Base-by-base conservation (phyloP, 2,797 vertebrate genomes). In the Spinus pinus region DNA sequence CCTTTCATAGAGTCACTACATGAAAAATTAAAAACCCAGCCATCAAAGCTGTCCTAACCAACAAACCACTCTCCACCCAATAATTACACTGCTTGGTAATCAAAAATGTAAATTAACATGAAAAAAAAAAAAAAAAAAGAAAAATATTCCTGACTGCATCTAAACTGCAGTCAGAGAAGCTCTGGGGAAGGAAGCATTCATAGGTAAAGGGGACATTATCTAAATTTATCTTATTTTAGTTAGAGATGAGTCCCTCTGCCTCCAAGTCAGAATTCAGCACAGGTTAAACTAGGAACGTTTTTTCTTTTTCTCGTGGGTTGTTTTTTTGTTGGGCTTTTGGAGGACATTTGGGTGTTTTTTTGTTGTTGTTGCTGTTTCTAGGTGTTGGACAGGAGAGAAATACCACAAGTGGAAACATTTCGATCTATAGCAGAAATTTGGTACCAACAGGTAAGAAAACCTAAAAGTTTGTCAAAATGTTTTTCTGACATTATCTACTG, bases 281-380 rank as follows among this genome's bases (percentile, higher is more conserved):
- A 50, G 46, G 6, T 66, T 69, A 51, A 88, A 79, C 6, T 7
- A 75, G 7, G 3, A 62, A 61, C 0, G 0, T 2, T 25, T 41
- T 28, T 37, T 56, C 8, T 72, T 65, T 70, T 87, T 53, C 25
- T 39, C 44, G 54, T 37, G 11, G 22, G 22, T 41, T 71, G 20
- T 2, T 51, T 71, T 58, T 57, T 8, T 35, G 11, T 6, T 50
- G 19, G 0, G 2, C 15, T 81, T 77, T 71, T 78, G 5, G 15
- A 30, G 6, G 35, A 42, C 27, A 18, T 25, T 33, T n/a, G 16
- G 5, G 8, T 15, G 33, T 1, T 27, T 60, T 57, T 46, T 61
- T 57, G 20, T 41, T 62, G 37, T 30, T 25, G 31, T n/a, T 19
- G 28, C 18, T 60, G 41, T 77, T 54, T 22, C 20, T 25, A 86